phyloP scores from a whole-genome alignment of 1,140 invertebrate genomes.

The Drosophila orosa region DNA sequence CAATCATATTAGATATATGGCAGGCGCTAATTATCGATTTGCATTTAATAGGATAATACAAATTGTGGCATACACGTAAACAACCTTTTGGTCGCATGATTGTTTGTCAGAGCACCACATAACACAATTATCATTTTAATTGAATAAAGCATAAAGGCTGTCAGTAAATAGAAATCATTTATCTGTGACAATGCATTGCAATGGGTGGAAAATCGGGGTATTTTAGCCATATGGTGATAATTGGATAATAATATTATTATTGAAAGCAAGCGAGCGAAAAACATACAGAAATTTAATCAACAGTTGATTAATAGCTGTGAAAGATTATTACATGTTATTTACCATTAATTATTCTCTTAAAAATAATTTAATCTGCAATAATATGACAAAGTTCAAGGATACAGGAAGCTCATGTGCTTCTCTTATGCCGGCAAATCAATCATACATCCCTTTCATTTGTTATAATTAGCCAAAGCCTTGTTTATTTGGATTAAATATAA shows the following conservation, averaged over 20 bases:
- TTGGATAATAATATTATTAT: neutral
- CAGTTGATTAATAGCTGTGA: neutral
- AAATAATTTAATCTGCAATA: neutral
- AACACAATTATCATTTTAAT: constrained; percentile 42
- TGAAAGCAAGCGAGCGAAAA: neutral
- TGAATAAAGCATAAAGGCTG: constrained; percentile 30
- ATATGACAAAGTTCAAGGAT: neutral
- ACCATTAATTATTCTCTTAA: neutral
- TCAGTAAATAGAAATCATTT: constrained; percentile 7
- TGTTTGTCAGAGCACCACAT: constrained; percentile 18
- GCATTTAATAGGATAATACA: constrained; percentile 25
- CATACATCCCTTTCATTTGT: constrained; percentile 34
- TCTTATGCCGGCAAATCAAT: neutral
- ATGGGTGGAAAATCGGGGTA: neutral
- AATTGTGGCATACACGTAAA: constrained; percentile 11
- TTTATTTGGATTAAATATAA: constrained; percentile 7
- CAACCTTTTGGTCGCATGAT: constrained; percentile 6
- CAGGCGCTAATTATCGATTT: constrained; percentile 10
- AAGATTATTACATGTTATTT: neutral
- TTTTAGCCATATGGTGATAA: neutral
- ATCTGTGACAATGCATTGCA: neutral
- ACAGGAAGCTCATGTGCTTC: neutral
- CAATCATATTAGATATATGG: neutral
- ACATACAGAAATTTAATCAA: neutral
- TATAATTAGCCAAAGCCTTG: constrained; percentile 51